phyloP scores from a whole-genome alignment of 2,797 vertebrate genomes.

The Characodon lateralis region DNA sequence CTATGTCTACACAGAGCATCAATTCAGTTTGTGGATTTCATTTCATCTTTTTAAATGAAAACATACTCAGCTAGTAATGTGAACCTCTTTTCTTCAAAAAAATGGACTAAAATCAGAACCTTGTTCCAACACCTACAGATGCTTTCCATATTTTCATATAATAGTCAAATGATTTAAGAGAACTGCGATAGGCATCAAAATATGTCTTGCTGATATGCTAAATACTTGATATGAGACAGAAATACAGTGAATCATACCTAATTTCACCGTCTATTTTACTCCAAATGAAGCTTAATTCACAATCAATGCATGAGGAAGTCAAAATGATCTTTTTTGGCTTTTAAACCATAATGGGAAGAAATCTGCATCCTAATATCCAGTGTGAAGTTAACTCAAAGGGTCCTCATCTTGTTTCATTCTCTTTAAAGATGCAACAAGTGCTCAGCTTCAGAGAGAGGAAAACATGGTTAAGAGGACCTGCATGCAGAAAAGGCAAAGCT shows the following conservation, averaged over 20 bases:
- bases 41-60: background rate
- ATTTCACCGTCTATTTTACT: background rate
- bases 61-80: background rate
- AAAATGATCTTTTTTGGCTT: background rate
- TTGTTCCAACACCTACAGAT: background rate
- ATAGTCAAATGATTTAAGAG: slow-evolving; percentile 11
- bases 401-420: slow-evolving; percentile 39
- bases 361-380: slow-evolving; percentile 60
- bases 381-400: slow-evolving; percentile 55
- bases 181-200: background rate
- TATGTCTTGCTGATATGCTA: slow-evolving; percentile 22
- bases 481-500: slow-evolving; percentile 36
- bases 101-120: background rate
- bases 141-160: background rate
- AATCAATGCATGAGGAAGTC: background rate
- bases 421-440: slow-evolving; percentile 25
- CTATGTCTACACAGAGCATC: background rate
- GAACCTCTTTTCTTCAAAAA: background rate
- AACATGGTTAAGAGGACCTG: slow-evolving; percentile 18
- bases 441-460: slow-evolving; percentile 20
- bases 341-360: slow-evolving; percentile 36
- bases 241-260: background rate
- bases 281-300: background rate
- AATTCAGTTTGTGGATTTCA: background rate
- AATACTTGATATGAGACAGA: slow-evolving; percentile 20